Evolutionary conservation across 2,113 vertebrate species (phyloP).

Genomic region (Empidonax traillii): DNA sequence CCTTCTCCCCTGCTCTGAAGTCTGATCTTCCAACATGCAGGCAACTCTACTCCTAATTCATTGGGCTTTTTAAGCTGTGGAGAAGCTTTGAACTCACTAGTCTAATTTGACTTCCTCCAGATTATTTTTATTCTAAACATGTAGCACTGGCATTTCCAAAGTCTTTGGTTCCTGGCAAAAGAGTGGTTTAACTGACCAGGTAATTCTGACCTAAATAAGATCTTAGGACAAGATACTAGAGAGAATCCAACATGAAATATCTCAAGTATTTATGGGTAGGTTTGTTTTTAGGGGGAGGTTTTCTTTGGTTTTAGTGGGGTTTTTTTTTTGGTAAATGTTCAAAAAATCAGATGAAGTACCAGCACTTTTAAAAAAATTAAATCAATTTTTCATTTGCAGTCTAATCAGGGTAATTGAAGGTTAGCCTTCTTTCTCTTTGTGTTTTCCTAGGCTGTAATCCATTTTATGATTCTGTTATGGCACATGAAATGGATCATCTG

Average conservation of each 20-base stretch:
- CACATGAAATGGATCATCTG: slow-evolving; percentile 8
- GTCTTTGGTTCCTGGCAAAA: not conserved
- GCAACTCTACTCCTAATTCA: not conserved
- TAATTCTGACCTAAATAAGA: not conserved
- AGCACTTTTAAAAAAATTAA: not conserved
- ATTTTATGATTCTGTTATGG: not conserved
- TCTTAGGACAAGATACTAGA: not conserved
- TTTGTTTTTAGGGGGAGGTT: no score
- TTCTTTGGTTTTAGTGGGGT: not conserved
- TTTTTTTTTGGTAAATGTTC: not conserved
- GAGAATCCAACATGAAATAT: not conserved
- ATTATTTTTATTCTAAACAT: not conserved
- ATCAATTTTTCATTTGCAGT: not conserved
- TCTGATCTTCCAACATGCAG: not conserved
- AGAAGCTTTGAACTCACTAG: fast-evolving
- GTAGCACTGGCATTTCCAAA: not conserved
- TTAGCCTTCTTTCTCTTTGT: not conserved
- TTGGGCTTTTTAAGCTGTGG: not conserved
- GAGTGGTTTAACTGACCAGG: not conserved
- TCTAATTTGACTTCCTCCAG: not conserved
- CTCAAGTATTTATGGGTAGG: not conserved
- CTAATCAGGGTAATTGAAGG: not conserved
- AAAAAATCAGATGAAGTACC: fast-evolving
- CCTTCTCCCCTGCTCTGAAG: not conserved
- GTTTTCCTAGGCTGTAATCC: not conserved